Conservation (phyloP, 2,888 invertebrate species). For the Calliopum simillimum region DNA sequence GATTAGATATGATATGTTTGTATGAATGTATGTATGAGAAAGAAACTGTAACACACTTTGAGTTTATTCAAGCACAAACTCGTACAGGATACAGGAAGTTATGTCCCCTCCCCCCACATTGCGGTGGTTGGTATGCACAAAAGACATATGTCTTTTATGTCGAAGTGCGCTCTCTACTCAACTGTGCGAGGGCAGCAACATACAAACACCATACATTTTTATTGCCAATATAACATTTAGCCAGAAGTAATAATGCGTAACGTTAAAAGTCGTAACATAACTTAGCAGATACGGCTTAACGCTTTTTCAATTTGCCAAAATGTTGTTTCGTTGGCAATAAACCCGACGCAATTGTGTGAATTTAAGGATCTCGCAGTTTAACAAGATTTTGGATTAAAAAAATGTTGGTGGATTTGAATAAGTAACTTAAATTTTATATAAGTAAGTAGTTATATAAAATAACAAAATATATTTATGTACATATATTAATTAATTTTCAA, state of each 20-base stretch:
- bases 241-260: slow-evolving; percentile 31
- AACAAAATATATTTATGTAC: no score
- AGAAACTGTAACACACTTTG: neutral
- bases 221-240: slow-evolving; percentile 33
- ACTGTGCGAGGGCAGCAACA: neutral
- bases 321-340: neutral
- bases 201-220: slow-evolving; percentile 18
- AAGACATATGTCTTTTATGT: no score
- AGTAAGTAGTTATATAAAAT: no score
- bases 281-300: slow-evolving; percentile 34
- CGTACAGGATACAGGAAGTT: neutral
- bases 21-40: no score
- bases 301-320: slow-evolving; percentile 42
- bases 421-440: no score
- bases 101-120: no score
- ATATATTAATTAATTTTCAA: no score
- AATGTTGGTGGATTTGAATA: no score
- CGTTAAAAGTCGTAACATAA: slow-evolving; percentile 31
- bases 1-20: neutral
- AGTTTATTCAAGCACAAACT: slow-evolving; percentile 6
- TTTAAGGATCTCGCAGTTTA: neutral
- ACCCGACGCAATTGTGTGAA: slow-evolving; percentile 6
- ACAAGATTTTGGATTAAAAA: neutral
- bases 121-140: no score
- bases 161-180: no score